Conservation (phyloP, 2,113 vertebrate species). For the Tachysurus vachellii region DNA sequence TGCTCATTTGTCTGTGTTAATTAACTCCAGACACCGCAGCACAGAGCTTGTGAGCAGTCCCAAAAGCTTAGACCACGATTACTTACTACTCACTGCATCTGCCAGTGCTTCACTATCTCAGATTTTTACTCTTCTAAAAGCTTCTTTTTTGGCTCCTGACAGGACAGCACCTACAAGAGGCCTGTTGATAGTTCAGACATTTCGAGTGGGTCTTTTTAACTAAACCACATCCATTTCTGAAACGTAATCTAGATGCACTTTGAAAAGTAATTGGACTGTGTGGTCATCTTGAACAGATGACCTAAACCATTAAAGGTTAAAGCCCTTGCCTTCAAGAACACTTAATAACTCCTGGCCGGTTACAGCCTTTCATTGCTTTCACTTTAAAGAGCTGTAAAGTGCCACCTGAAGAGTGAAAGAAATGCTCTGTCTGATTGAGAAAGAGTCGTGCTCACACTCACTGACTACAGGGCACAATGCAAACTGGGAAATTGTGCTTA, state of each 20-base stretch:
- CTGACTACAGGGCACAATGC: constrained; percentile 60
- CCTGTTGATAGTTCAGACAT: not conserved
- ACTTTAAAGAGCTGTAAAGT: constrained; percentile 64
- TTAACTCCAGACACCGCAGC: constrained; percentile 46
- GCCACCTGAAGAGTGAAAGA: constrained; percentile 57
- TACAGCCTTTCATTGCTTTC: constrained; percentile 58
- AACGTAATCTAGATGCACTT: not conserved
- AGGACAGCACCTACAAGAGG: not conserved
- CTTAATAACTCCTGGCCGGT: constrained; percentile 56
- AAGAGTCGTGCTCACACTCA: constrained; percentile 51
- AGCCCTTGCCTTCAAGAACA: constrained; percentile 53
- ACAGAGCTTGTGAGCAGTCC: constrained; percentile 32
- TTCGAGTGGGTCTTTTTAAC: constrained; percentile 16
- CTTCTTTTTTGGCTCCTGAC: not conserved
- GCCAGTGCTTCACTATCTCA: not conserved
- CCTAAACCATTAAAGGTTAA: constrained; percentile 56
- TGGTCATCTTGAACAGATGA: constrained; percentile 44
- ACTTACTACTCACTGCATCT: constrained; percentile 41
- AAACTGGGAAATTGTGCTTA: constrained; percentile 68
- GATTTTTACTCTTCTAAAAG: not conserved
- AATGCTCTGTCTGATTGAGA: constrained; percentile 52
- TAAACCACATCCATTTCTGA: constrained; percentile 22
- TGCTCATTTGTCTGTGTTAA: constrained; percentile 42
- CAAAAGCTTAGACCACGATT: constrained; percentile 25
- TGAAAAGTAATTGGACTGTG: constrained; percentile 17